Percentiles rank a stretch among this genome's conserved stretches.
These are phyloP conservation scores for Cordylochernes scorpioides DNA, from an alignment of 2,888 invertebrate species.

Conservation along the genomic window DNA sequence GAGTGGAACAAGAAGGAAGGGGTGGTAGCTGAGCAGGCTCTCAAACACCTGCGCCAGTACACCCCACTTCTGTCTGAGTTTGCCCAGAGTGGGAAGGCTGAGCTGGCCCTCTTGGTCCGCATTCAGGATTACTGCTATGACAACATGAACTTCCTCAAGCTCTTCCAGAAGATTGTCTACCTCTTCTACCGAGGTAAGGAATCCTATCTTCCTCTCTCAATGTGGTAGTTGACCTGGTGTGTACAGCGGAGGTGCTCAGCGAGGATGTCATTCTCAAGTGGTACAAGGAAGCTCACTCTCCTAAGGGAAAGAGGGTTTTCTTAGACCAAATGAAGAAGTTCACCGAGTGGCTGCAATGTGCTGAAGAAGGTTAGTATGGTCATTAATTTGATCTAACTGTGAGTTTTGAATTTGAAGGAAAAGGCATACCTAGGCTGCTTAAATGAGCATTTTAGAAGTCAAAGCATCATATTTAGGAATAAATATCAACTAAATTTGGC, in stretches of 20 bases:
- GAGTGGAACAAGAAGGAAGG: constrained; percentile 99
- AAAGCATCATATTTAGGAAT: too few species aligned
- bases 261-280: constrained; percentile 86
- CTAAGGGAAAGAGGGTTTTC: constrained; percentile 89
- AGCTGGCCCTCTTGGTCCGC: constrained; percentile 60
- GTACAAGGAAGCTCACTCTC: constrained; percentile 76
- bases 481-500: too few species aligned
- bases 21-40: constrained; percentile 72
- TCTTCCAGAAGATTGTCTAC: constrained; percentile 86
- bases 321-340: constrained; percentile 94
- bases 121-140: constrained; percentile 95
- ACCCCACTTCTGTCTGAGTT: constrained; percentile 62
- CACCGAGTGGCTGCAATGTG: constrained; percentile 86
- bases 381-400: too few species aligned
- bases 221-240: too few species aligned
- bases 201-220: too few species aligned
- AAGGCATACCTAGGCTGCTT: too few species aligned
- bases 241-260: constrained; percentile 57
- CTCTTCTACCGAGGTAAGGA: constrained; percentile 71
- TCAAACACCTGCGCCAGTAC: constrained; percentile 34
- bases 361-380: constrained; percentile 47
- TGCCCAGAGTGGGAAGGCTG: constrained; percentile 54
- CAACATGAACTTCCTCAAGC: constrained; percentile 96
- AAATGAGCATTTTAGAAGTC: too few species aligned
- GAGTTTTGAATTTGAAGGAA: too few species aligned